Evolutionary conservation across 2,113 vertebrate species (phyloP).

Genomic region (Pan paniscus): DNA sequence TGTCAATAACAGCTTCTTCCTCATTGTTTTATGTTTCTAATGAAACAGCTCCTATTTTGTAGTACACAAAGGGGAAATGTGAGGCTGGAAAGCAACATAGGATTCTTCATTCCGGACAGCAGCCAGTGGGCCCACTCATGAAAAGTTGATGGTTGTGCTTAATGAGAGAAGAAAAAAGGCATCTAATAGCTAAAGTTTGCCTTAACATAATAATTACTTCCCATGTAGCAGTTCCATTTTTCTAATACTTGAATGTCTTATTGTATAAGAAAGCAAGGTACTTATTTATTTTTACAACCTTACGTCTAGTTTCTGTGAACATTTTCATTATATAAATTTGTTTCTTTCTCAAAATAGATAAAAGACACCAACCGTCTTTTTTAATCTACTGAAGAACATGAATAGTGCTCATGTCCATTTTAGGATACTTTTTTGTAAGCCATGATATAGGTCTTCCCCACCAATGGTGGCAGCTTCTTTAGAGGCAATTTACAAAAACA

Average conservation of each 20-base stretch:
- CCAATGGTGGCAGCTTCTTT: neutral
- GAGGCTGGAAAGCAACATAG: neutral
- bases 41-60: neutral
- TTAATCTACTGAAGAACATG: neutral
- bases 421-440: neutral
- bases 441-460: neutral
- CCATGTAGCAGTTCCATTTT: neutral
- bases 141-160: accelerated
- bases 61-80: neutral
- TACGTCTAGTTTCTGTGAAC: neutral
- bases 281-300: neutral
- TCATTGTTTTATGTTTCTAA: neutral
- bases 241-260: neutral
- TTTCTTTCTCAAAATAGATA: neutral
- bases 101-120: neutral
- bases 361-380: neutral
- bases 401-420: neutral
- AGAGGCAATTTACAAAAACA: neutral
- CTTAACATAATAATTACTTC: accelerated
- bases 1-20: neutral
- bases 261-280: neutral
- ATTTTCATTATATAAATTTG: neutral
- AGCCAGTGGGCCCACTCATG: accelerated
- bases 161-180: no score
- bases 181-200: accelerated